A percentile compares a stretch with the other conserved stretches of the same genome.
Evolutionary conservation across 1,140 invertebrate species (phyloP).

Genomic region (Drosophila sturtevanti): DNA sequence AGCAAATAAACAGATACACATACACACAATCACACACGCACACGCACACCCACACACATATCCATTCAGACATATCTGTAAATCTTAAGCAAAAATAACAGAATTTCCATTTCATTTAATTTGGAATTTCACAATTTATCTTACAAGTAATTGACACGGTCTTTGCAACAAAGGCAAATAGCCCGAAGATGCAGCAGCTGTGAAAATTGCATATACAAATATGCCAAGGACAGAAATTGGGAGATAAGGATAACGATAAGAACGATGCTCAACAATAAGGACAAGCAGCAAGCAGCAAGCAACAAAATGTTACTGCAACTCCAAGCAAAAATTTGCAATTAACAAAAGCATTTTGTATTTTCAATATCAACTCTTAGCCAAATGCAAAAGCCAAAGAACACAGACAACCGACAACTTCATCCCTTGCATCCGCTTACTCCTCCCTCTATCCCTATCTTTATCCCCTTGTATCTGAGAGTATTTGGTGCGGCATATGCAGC

Average conservation of each 20-base stretch:
- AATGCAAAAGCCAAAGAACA: not conserved
- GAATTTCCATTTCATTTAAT: constrained; percentile 41
- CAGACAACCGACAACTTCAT: no score
- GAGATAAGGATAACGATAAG: constrained; percentile 15
- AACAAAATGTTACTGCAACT: not conserved
- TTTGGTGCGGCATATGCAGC: not conserved
- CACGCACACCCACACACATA: not conserved
- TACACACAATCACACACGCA: no score
- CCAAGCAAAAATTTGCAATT: constrained; percentile 55
- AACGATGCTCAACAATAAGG: not conserved
- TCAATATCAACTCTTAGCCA: constrained; percentile 23
- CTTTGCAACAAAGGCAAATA: constrained; percentile 27
- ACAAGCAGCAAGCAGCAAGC: no score
- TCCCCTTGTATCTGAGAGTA: not conserved
- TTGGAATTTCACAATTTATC: constrained; percentile 49
- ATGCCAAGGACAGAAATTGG: not conserved
- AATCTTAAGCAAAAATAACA: constrained; percentile 20
- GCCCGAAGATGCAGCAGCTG: constrained; percentile 19
- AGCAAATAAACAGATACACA: not conserved
- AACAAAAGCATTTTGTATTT: constrained; percentile 43
- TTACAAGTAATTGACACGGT: constrained; percentile 47
- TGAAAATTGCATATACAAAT: constrained; percentile 32
- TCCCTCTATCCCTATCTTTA: not conserved
- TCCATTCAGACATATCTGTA: not conserved
- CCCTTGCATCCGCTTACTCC: no score